Percentiles rank a stretch among this genome's conserved stretches.
These are phyloP conservation scores for Meghimatium bilineatum DNA, from an alignment of 2,888 invertebrate genomes.

Conservation along the genomic window DNA sequence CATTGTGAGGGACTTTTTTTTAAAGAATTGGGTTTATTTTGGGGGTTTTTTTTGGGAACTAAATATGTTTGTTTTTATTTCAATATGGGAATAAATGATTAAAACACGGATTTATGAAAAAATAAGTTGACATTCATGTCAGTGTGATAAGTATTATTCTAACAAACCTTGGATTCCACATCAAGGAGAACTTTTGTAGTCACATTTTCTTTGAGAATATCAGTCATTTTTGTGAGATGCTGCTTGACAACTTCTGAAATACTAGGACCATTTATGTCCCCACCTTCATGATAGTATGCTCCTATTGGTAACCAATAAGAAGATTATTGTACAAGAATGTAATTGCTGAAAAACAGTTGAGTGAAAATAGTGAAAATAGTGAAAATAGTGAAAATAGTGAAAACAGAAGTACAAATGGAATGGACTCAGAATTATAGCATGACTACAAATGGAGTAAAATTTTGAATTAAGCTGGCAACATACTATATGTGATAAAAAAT, in stretches of 20 bases:
- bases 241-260: constrained; percentile 68
- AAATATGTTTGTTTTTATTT: too few species aligned
- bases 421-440: not conserved
- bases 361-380: not conserved
- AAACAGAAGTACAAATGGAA: not conserved
- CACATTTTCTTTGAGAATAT: constrained; percentile 67
- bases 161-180: constrained; percentile 74
- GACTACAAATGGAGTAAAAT: not conserved
- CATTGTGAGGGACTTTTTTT: too few species aligned
- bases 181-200: constrained; percentile 75
- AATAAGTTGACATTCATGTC: too few species aligned
- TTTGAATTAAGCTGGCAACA: not conserved
- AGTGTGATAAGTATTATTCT: too few species aligned
- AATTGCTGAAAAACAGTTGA: not conserved
- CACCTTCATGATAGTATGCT: constrained; percentile 68
- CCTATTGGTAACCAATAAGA: constrained; percentile 55
- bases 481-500: too few species aligned
- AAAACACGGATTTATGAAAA: too few species aligned
- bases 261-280: constrained; percentile 73
- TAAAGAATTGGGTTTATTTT: too few species aligned
- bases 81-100: too few species aligned
- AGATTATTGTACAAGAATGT: not conserved
- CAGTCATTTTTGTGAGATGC: constrained; percentile 68
- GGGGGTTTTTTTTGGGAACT: too few species aligned
- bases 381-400: not conserved